Evolutionary conservation across 2,797 vertebrate genomes (phyloP), one percentile per base, ranked within the genome.

Genomic region (Ctenopoma kingsleyae): DNA sequence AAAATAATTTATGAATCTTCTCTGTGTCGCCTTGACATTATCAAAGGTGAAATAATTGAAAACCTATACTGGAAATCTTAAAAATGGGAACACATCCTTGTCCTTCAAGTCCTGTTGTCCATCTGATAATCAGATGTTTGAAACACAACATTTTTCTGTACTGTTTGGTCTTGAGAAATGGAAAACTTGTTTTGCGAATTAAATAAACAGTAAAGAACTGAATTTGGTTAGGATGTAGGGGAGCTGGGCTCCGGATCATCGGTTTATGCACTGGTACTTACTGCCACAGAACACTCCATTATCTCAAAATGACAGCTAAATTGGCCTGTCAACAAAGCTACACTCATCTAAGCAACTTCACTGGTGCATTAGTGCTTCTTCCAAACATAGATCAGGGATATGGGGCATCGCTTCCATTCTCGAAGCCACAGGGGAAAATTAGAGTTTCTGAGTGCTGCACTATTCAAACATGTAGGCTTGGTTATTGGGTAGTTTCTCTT

Each of bases 281-380:
- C 60, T 70, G 68, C 75, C 53, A 71, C 44, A 40, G 54, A 90
- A 67, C 74, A 80, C 66, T 74, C 71, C 73, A 76, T 90, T 85
- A 88, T 86, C 82, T 78, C 69, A 72, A 78, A 87, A 83, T 74
- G 80, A 85, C 86, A 85, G 78, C 67, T 84, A 82, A 90, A 89
- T 83, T 87, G 87, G 78, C 74, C 80, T 76, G 75, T 82, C 82
- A 87, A 87, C 81, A 81, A 78, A 84, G 78, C 76, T 68, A 73
- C 62, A 85, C 47, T 88, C 80, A 85, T 86, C 69, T 50, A 75
- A 79, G 76, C 77, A 76, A 81, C 78, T 75, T 78, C 67, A 50
- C 67, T 63, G 62, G 53, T 79, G 78, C 83, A 85, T 88, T 81
- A 84, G 67, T 70, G 74, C 67, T 67, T 67, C 73, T 82, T 82